These are phyloP conservation scores for Synergus gifuensis DNA, from an alignment of 2,888 invertebrate species.

Conservation along the genomic window DNA sequence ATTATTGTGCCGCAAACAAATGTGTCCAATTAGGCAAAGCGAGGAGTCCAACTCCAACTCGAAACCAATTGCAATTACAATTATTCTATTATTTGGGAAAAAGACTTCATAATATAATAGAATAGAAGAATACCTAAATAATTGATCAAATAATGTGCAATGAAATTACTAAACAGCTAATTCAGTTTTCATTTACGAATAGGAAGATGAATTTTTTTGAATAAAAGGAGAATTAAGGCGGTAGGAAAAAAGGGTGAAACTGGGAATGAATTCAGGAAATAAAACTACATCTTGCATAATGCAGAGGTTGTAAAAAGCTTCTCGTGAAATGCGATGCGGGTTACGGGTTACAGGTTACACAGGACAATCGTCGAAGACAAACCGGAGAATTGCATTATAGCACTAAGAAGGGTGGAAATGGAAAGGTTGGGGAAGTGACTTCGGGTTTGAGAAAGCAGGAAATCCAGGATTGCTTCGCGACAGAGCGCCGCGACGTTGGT, in stretches of 20 bases:
- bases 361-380: conserved; percentile 50
- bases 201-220: too few relatives aligned
- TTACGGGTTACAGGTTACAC: conserved; percentile 41
- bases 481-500: conserved; percentile 41
- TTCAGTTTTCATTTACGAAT: too few relatives aligned
- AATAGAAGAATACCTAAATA: too few relatives aligned
- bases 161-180: too few relatives aligned
- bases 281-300: conserved; percentile 11
- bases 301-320: not conserved
- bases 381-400: conserved; percentile 57
- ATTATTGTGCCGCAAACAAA: conserved; percentile 63
- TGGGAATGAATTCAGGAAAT: too few relatives aligned
- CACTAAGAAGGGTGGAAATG: conserved; percentile 29
- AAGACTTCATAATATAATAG: not conserved
- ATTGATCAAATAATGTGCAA: too few relatives aligned
- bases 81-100: conserved; percentile 59
- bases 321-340: conserved; percentile 43
- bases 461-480: conserved; percentile 46
- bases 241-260: not conserved
- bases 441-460: conserved; percentile 36
- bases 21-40: conserved; percentile 65
- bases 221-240: not conserved
- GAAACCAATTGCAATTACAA: conserved; percentile 59
- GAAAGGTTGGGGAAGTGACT: conserved; percentile 25
- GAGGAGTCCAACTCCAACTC: conserved; percentile 45